A percentile compares a stretch with the other conserved stretches of the same genome.
Evolutionary conservation across 2,888 invertebrate genomes (phyloP).

Genomic region (Esperia sulphurella): DNA sequence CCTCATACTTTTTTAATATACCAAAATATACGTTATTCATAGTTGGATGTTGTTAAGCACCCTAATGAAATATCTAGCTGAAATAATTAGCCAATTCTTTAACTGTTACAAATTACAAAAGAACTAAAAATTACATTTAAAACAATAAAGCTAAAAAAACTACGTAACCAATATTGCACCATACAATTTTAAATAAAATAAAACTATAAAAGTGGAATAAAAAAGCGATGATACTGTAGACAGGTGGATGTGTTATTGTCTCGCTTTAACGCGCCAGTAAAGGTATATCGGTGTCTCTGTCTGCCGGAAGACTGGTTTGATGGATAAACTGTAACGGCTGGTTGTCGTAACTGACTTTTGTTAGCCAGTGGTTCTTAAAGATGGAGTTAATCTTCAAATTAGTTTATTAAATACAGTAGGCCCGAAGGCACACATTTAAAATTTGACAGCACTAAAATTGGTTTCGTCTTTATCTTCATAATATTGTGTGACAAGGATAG

Average conservation of each 20-base stretch:
- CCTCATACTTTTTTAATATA: too few species aligned
- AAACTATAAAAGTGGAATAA: conserved; percentile 17
- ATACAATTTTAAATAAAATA: conserved; percentile 49
- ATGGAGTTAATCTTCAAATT: conserved; percentile 15
- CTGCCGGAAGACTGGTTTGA: conserved; percentile 57
- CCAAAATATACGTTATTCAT: too few species aligned
- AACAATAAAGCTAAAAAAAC: conserved; percentile 2
- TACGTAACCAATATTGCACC: conserved; percentile 50
- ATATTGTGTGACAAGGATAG: too few species aligned
- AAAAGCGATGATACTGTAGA: conserved; percentile 44
- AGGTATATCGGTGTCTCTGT: conserved; percentile 35
- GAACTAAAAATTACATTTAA: not conserved
- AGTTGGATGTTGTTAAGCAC: too few species aligned
- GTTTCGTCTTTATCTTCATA: too few species aligned
- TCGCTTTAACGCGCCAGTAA: conserved; percentile 20
- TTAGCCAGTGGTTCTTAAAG: conserved; percentile 44
- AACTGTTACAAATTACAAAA: not conserved
- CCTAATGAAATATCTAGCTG: not conserved
- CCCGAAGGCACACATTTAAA: too few species aligned
- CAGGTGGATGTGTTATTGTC: conserved; percentile 57
- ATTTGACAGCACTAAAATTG: too few species aligned
- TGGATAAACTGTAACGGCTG: conserved; percentile 71
- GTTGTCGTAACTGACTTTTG: conserved; percentile 73
- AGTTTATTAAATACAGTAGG: too few species aligned
- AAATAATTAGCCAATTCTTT: not conserved